Evolutionary conservation across 1,140 invertebrate species (phyloP).

Genomic region (Drosophila lacteicornis): DNA sequence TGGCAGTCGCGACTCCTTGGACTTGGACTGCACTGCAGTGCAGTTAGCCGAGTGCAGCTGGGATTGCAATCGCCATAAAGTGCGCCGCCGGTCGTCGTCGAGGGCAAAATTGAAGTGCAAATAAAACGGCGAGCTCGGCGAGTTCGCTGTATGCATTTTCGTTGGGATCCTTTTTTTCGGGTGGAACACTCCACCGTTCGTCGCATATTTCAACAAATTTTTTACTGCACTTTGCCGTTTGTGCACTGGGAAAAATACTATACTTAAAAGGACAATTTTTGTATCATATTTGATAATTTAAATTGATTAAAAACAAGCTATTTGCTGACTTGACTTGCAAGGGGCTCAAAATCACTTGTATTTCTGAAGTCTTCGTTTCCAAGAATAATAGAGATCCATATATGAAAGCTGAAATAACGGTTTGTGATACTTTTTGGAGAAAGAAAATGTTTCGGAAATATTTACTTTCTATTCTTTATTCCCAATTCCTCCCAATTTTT

Average conservation of each 20-base stretch:
- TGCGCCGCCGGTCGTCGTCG: conserved; percentile 61
- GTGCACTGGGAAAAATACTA: conserved; percentile 1
- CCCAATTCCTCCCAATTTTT: background rate
- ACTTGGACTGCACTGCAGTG: conserved; percentile 66
- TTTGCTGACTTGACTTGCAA: background rate
- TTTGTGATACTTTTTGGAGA: background rate
- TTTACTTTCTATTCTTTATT: too few species aligned
- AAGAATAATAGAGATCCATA: too few species aligned
- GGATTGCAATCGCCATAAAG: conserved; percentile 82
- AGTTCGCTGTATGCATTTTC: conserved; percentile 50
- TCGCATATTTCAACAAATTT: conserved; percentile 69
- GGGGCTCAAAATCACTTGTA: background rate
- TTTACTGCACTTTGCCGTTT: conserved; percentile 75
- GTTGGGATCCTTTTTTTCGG: conserved; percentile 31
- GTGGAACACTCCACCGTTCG: conserved; percentile 29
- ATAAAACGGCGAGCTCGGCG: conserved; percentile 66
- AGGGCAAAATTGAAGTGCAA: conserved; percentile 81
- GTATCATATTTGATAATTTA: too few species aligned
- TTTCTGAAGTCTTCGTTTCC: too few species aligned
- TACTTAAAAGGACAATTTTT: background rate
- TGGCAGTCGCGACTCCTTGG: conserved; percentile 38
- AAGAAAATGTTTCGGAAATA: too few species aligned
- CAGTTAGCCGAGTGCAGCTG: conserved; percentile 77
- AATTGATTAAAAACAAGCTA: background rate
- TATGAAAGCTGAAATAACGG: too few species aligned